Base-by-base conservation (phyloP, 2,113 vertebrate species). In the Eretmochelys imbricata region DNA sequence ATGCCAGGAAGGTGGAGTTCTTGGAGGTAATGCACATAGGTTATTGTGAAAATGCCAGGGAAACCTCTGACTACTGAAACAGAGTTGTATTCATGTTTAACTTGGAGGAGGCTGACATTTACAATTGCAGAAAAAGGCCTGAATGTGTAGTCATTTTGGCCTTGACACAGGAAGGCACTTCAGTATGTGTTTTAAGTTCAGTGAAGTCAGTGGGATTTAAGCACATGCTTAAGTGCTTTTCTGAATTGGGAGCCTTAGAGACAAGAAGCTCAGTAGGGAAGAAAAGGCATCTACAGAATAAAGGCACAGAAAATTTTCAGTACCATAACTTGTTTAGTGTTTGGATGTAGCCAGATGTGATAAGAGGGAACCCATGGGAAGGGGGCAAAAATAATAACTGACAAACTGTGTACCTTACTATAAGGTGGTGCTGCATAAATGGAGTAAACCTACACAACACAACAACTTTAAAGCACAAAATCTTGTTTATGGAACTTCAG, bases 341-440 rank as follows among this genome's bases (percentile, higher is more conserved):
- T 94, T 53, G 76, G 80, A 48, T 95, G 91, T 91, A 89, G 87
- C 91, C 46, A 94, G 87, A 80, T 89, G 80, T 92, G 76, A 94
- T 89, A 91, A 95, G 78, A 59, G 80, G 84, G 93, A 92, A 96
- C 84, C 88, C 91, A 91, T 93, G 62, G 69, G 65, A 87, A 59
- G 94, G 49, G n/a, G 48, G 84, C 91, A 83, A 75, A 88, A 89
- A 84, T 96, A 90, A 90, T 94, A 93, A 80, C 89, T 80, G 86
- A 1, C 82, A 83, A 49, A 82, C 24, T 17, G 86, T 69, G 17
- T 50, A 22, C 54, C 17, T 81, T 54, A 35, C 27, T 54, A 53
- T 85, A 83, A 84, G 87, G 51, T 88, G 76, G 49, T 84, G 69
- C n/a, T 72, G n/a, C 19, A 38, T 38, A 72, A 62, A 62, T 62